A percentile compares a stretch with the other conserved stretches of the same genome.
phyloP scores from a whole-genome alignment of 2,113 vertebrate genomes.

The Prietella phreatophila region DNA sequence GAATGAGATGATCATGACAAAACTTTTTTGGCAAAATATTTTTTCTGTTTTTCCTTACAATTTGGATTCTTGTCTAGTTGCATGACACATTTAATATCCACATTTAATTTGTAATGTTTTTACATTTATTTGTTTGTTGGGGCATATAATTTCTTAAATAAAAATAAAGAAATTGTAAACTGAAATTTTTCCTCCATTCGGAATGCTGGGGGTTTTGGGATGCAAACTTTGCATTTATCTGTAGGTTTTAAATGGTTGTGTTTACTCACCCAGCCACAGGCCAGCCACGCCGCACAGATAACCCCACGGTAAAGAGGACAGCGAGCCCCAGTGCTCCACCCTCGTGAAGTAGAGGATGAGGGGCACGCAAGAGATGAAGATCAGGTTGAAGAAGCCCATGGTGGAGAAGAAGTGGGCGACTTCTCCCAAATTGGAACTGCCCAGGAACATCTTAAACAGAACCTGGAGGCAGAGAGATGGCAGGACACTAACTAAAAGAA shows the following conservation, averaged over 20 bases:
- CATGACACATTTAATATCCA: not conserved
- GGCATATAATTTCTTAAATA: not conserved
- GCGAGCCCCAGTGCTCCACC: conserved; percentile 93
- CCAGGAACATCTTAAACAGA: conserved; percentile 98
- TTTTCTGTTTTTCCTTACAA: not conserved
- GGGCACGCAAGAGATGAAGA: conserved; percentile 94
- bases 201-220: not conserved
- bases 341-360: conserved; percentile 94
- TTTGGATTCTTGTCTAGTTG: not conserved
- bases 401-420: conserved; percentile 95
- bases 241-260: not conserved
- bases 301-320: conserved; percentile 93
- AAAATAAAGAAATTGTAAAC: not conserved
- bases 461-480: conserved; percentile 72
- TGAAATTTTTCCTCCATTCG: not conserved
- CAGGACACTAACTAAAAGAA: not conserved
- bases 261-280: conserved; percentile 89
- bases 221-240: not conserved
- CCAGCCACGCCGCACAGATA: conserved; percentile 95
- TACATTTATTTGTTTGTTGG: not conserved
- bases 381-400: conserved; percentile 94
- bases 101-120: not conserved
- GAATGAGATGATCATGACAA: not conserved
- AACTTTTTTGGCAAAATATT: not conserved
- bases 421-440: conserved; percentile 93